A percentile compares a stretch with the other conserved stretches of the same genome.
These are phyloP conservation scores for Brienomyrus brachyistius DNA, from an alignment of 2,113 vertebrate genomes.

Conservation along the genomic window DNA sequence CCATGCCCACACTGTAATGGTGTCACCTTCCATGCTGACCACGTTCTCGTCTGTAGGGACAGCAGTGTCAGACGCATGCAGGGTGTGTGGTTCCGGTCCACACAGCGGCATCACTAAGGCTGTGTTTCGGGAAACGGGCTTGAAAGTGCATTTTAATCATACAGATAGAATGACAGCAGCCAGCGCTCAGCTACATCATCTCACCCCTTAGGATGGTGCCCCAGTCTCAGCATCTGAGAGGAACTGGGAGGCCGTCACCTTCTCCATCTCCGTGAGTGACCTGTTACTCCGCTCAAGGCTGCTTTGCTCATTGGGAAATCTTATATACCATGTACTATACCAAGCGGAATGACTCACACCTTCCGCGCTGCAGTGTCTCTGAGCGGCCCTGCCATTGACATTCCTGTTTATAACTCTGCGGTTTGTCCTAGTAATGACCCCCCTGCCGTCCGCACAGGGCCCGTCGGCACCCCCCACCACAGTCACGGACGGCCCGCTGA, in stretches of 20 bases:
- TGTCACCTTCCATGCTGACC: neutral
- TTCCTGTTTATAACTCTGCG: neutral
- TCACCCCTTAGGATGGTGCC: conserved; percentile 60
- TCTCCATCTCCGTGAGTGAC: conserved; percentile 68
- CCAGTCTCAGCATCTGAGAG: conserved; percentile 62
- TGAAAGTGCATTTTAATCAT: neutral
- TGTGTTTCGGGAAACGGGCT: neutral
- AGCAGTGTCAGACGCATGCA: neutral
- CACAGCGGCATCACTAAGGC: neutral
- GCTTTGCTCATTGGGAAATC: neutral
- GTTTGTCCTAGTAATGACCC: neutral
- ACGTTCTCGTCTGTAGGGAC: neutral
- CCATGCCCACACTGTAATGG: neutral
- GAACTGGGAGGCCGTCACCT: conserved; percentile 76
- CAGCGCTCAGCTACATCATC: conserved; percentile 17
- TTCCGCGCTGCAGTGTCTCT: neutral
- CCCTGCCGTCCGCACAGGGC: conserved; percentile 30
- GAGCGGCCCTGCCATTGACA: neutral
- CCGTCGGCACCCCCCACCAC: conserved; percentile 52
- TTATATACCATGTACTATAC: neutral
- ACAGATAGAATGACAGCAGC: neutral
- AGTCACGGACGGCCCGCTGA: conserved; percentile 69
- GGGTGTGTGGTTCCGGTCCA: neutral
- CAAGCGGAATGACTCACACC: neutral
- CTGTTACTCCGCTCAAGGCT: conserved; percentile 10